phyloP scores from a whole-genome alignment of 1,140 invertebrate species.

The Zophobas morio region DNA sequence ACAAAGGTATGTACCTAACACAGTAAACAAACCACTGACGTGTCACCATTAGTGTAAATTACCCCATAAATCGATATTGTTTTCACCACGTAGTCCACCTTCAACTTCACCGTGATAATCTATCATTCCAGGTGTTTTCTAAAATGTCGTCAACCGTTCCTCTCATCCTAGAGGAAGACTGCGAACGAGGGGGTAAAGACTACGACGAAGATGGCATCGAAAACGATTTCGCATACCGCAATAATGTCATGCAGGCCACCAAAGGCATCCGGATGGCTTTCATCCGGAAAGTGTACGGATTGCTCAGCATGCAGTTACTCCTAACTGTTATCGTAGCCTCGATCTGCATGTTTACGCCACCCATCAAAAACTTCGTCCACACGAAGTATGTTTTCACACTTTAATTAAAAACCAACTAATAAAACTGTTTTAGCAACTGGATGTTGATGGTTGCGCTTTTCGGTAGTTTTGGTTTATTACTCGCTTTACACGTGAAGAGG shows the following conservation, averaged over 20 bases:
- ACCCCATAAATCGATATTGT: neutral
- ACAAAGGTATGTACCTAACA: neutral
- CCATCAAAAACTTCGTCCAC: constrained; percentile 78
- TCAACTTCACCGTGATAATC: neutral
- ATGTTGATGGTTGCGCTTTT: constrained; percentile 74
- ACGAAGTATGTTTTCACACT: constrained; percentile 72
- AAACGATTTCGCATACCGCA: constrained; percentile 79
- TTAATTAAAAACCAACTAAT: neutral
- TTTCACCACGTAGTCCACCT: neutral
- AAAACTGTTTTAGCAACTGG: constrained; percentile 74
- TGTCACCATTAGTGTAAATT: constrained; percentile 8
- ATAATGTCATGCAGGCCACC: constrained; percentile 77
- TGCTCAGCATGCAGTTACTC: constrained; percentile 82
- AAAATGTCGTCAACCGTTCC: constrained; percentile 64
- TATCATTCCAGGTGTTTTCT: neutral
- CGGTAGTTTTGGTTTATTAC: constrained; percentile 73
- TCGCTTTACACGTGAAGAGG: constrained; percentile 76
- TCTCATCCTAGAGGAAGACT: constrained; percentile 73
- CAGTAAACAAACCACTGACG: neutral
- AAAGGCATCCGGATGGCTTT: constrained; percentile 80
- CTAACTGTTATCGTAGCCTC: constrained; percentile 78
- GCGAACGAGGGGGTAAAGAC: constrained; percentile 75
- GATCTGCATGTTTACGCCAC: constrained; percentile 75
- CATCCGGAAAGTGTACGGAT: constrained; percentile 88
- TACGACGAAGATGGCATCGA: constrained; percentile 67